Evolutionary conservation across 1,140 invertebrate species (phyloP).

Genomic region (Ctenoplectra terminalis): DNA sequence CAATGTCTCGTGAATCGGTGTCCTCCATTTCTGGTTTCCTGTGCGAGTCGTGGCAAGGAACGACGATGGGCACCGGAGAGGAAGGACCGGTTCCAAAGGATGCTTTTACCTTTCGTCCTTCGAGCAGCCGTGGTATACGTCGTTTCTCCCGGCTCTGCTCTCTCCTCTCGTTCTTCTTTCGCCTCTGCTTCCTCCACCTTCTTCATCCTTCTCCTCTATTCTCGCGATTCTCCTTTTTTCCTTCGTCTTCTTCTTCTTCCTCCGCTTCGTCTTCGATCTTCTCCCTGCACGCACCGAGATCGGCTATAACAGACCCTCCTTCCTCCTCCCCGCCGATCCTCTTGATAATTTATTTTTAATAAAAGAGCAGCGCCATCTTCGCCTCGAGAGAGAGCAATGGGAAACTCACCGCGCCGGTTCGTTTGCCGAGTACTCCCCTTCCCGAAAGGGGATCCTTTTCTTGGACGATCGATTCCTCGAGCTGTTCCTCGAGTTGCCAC

Average conservation of each 20-base stretch:
- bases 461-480: slow-evolving; percentile 47
- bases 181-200: slow-evolving; percentile 11
- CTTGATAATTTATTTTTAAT: slow-evolving; percentile 72
- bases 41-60: slow-evolving; percentile 46
- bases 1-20: slow-evolving; percentile 52
- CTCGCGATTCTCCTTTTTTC: slow-evolving; percentile 37
- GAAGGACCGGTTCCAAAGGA: slow-evolving; percentile 82
- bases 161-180: slow-evolving; percentile 51
- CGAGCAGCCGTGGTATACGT: slow-evolving; percentile 44
- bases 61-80: slow-evolving; percentile 50
- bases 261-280: slow-evolving; percentile 32
- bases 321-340: slow-evolving; percentile 19
- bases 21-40: slow-evolving; percentile 65
- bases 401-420: slow-evolving; percentile 64
- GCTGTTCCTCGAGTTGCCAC: slow-evolving; percentile 1
- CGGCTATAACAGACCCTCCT: slow-evolving; percentile 1
- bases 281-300: slow-evolving; percentile 46
- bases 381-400: slow-evolving; percentile 47
- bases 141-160: not conserved
- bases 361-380: slow-evolving; percentile 62
- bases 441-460: slow-evolving; percentile 52
- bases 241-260: slow-evolving; percentile 21
- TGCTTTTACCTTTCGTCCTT: slow-evolving; percentile 75
- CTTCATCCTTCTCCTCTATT: slow-evolving; percentile 22
- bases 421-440: slow-evolving; percentile 35